Evolutionary conservation across 2,888 invertebrate genomes (phyloP), one percentile per base, ranked within the genome.

Genomic region (Epinotia bilunana): DNA sequence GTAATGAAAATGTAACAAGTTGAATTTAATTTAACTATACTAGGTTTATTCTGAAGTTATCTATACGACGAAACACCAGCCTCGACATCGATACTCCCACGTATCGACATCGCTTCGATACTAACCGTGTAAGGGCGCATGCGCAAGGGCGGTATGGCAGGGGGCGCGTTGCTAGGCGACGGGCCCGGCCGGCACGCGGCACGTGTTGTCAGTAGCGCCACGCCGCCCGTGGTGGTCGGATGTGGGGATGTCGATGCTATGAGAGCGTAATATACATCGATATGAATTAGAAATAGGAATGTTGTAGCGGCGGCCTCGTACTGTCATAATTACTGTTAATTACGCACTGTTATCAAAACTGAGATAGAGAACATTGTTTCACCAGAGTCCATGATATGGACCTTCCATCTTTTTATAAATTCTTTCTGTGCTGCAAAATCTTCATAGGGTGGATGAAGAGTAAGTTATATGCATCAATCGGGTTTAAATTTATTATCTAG

Each of bases 151-250:
- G n/a, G n/a, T n/a, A n/a, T n/a, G 13, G 64, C 63, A 46, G 20
- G 64, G 49, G 65, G 11, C 23, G 7, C 79, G 89, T 89, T 88
- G 88, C 89, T 82, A 83, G 80, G 89, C 85, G 80, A 89, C 89
- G 79, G 71, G 72, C 68, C 76, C 70, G 64, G 83, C 85, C 84
- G 86, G 85, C 83, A 83, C 77, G 85, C 85, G 72, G 73, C 77
- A 77, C 74, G 81, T 76, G 72, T 64, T 28, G 49, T 43, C 63
- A 63, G 63, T 72, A 60, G 18, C 39, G 57, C 53, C 43, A 28
- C 57, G 68, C 62, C 55, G 13, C 11, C 2, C 68, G 57, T 57
- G 57, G 39, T 1, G 18, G 7, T 7, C 18, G 57, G 39, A 58
- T 16, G 23, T 57, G 43, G 20, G 57, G 64, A 20, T 53, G 20